These are phyloP conservation scores for Thelaira solivaga DNA, from an alignment of 2,888 invertebrate genomes.

Conservation along the genomic window DNA sequence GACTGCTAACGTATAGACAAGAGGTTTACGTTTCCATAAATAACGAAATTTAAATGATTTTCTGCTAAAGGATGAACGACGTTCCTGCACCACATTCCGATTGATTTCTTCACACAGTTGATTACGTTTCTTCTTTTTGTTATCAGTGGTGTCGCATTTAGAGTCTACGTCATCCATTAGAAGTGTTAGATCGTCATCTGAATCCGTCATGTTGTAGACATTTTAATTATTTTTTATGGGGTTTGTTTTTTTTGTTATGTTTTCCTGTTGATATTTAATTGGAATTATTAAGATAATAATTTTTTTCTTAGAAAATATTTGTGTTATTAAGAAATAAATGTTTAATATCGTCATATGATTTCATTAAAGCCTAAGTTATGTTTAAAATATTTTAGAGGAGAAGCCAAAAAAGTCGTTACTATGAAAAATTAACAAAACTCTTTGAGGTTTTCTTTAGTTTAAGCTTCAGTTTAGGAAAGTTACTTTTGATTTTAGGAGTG, in stretches of 20 bases:
- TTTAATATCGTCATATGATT: no score
- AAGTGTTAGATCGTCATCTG: conserved; percentile 34
- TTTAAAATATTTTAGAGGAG: no score
- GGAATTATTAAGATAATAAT: conserved; percentile 18
- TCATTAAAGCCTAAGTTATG: no score
- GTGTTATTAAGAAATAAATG: no score
- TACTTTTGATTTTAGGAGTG: no score
- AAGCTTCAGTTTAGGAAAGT: no score
- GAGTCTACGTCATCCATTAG: not conserved
- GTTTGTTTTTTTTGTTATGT: not conserved
- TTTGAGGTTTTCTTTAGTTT: no score
- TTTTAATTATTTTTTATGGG: conserved; percentile 8
- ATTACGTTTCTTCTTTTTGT: conserved; percentile 25
- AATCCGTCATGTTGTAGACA: conserved; percentile 56
- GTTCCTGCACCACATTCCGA: conserved; percentile 48
- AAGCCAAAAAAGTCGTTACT: no score
- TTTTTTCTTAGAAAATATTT: no score
- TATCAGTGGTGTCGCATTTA: not conserved
- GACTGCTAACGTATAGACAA: conserved; percentile 63
- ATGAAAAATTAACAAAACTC: no score
- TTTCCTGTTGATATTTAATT: not conserved
- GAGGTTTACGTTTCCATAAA: conserved; percentile 67
- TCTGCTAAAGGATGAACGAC: conserved; percentile 34
- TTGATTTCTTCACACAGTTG: conserved; percentile 47
- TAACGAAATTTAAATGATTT: conserved; percentile 46